Percentiles rank a stretch among this genome's conserved stretches.
Conservation (phyloP, 2,888 invertebrate species). For the Gerris lacustris region DNA sequence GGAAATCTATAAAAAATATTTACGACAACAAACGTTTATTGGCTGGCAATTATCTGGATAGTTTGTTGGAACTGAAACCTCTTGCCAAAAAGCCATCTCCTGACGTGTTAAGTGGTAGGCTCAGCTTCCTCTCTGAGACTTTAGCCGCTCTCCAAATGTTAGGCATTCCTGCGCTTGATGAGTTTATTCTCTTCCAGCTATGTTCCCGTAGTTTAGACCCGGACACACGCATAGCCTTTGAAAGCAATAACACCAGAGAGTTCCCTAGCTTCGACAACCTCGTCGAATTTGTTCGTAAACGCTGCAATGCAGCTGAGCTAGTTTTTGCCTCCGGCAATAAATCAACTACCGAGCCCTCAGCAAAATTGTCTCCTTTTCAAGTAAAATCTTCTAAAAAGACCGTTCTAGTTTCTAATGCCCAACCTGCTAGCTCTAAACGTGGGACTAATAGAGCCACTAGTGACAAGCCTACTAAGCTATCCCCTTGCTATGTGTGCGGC, state of each 20-base stretch:
- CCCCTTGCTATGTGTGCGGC: no score
- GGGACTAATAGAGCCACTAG: no score
- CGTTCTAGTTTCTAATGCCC: no score
- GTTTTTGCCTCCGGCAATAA: no score
- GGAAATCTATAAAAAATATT: background rate
- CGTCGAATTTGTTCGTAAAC: no score
- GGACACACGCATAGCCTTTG: background rate
- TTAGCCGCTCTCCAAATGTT: background rate
- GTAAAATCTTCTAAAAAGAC: no score
- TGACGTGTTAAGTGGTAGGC: background rate
- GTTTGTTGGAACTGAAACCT: background rate
- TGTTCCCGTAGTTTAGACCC: background rate
- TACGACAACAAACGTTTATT: background rate
- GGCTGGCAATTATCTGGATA: background rate
- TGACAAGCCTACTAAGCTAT: no score
- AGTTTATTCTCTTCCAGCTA: background rate
- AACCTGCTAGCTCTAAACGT: no score
- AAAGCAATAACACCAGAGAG: background rate
- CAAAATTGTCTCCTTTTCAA: no score
- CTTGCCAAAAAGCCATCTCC: background rate
- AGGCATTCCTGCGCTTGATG: background rate
- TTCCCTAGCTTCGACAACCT: no score
- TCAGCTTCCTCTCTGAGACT: background rate
- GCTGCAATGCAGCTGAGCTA: no score
- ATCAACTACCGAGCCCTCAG: no score